A percentile compares a stretch with the other conserved stretches of the same genome.
These are phyloP conservation scores for Bugula neritina DNA, from an alignment of 2,888 invertebrate species.

Conservation along the genomic window DNA sequence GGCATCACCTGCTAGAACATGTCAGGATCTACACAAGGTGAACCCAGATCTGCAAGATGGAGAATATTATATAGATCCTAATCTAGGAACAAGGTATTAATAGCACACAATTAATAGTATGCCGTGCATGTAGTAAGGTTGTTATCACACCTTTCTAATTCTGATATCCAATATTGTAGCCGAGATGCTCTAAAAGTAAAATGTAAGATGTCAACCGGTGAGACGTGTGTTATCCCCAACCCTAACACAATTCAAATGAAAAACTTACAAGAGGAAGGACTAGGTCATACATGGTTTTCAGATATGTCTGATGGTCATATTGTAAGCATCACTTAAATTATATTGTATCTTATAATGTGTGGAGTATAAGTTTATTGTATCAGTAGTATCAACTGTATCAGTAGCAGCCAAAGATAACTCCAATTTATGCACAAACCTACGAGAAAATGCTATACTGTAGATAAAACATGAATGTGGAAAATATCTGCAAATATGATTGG, in stretches of 20 bases:
- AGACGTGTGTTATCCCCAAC: slow-evolving; percentile 75
- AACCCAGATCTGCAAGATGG: slow-evolving; percentile 73
- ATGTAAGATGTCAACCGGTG: slow-evolving; percentile 70
- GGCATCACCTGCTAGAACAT: slow-evolving; percentile 76
- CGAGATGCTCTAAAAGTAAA: slow-evolving; percentile 77
- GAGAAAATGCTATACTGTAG: no score
- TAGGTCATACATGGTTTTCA: slow-evolving; percentile 63
- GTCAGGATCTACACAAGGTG: slow-evolving; percentile 72
- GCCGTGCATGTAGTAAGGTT: no score
- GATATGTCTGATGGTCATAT: slow-evolving; percentile 60
- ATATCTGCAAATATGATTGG: no score
- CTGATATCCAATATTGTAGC: no score
- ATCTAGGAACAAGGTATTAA: slow-evolving; percentile 66
- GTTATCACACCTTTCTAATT: no score
- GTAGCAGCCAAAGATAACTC: no score
- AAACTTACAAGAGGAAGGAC: slow-evolving; percentile 32
- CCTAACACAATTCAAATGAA: slow-evolving; percentile 58
- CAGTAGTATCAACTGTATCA: no score
- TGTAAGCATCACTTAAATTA: not conserved
- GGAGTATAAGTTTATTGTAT: no score
- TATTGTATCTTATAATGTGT: no score
- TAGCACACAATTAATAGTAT: no score
- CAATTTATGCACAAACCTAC: no score
- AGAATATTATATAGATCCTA: slow-evolving; percentile 85
- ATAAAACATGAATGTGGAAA: no score